A percentile compares a stretch with the other conserved stretches of the same genome.
Conservation (phyloP, 37 sponge, comb jelly and placozoan species). For the Agelas oroides region DNA sequence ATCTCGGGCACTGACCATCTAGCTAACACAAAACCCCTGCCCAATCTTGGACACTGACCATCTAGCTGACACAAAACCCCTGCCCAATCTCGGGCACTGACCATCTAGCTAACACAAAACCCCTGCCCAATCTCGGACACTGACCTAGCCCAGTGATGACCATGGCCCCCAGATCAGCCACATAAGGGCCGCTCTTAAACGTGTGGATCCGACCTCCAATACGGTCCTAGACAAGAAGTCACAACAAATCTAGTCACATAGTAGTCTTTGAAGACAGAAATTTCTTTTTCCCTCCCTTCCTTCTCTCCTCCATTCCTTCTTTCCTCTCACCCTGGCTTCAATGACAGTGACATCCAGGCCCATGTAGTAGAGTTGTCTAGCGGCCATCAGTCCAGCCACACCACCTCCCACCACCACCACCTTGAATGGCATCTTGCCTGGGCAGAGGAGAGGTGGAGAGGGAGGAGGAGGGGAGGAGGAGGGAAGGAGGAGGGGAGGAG, state of each 20-base stretch:
- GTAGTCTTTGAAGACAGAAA: background rate
- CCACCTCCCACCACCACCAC: constrained; percentile 97
- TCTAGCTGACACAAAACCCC: too few relatives aligned
- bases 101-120: too few relatives aligned
- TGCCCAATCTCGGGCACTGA: too few relatives aligned
- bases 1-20: too few relatives aligned
- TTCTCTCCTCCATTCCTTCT: too few relatives aligned
- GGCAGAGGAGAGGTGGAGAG: too few relatives aligned
- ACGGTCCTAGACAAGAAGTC: constrained; percentile 62
- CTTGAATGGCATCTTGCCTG: constrained; percentile 93
- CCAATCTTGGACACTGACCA: too few relatives aligned
- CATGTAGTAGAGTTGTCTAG: constrained; percentile 93
- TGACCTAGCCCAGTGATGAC: constrained; percentile 96
- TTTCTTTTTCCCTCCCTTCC: background rate
- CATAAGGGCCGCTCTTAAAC: constrained; percentile 79
- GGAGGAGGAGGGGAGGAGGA: background rate
- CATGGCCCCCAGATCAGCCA: constrained; percentile 99
- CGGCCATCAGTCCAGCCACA: constrained; percentile 93
- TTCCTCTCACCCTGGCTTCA: constrained; percentile 87
- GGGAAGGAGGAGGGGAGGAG: too few relatives aligned
- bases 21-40: too few relatives aligned
- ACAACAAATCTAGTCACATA: background rate
- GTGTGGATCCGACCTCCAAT: constrained; percentile 96
- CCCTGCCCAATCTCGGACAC: background rate
- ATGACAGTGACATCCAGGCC: constrained; percentile 94